phyloP scores from a whole-genome alignment of 1,140 invertebrate genomes.

The Bombus soroeensis region DNA sequence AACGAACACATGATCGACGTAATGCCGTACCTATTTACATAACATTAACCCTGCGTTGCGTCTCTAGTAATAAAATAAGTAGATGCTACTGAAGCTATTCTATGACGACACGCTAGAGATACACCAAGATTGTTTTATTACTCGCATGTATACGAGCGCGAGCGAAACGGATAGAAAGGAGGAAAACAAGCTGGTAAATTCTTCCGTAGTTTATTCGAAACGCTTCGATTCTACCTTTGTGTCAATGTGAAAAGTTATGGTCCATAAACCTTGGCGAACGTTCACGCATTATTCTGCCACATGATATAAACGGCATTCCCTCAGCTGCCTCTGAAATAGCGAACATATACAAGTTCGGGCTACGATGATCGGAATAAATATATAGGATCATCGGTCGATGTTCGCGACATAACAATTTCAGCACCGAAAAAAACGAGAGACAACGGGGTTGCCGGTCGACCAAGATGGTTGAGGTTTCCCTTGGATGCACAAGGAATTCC shows the following conservation, averaged over 20 bases:
- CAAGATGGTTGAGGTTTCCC: not conserved
- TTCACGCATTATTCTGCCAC: constrained; percentile 45
- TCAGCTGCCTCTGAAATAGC: constrained; percentile 39
- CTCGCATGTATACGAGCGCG: not conserved
- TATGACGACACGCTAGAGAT: not conserved
- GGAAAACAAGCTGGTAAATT: not conserved
- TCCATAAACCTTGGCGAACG: constrained; percentile 50
- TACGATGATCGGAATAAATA: constrained; percentile 53
- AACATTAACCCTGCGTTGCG: not conserved
- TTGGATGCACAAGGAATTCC: constrained; percentile 44
- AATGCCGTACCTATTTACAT: not conserved
- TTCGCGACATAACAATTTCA: constrained; percentile 52
- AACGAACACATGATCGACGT: not conserved
- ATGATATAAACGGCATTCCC: constrained; percentile 50
- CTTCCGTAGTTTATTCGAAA: constrained; percentile 28
- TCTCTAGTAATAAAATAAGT: not conserved
- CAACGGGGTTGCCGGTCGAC: not conserved
- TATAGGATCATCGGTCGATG: constrained; percentile 37
- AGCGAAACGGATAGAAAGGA: not conserved
- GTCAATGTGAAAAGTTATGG: constrained; percentile 46
- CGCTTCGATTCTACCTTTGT: constrained; percentile 19
- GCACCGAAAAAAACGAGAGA: constrained; percentile 26
- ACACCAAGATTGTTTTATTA: not conserved
- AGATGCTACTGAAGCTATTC: not conserved
- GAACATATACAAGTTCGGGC: not conserved